Percentiles rank a stretch among this genome's conserved stretches.
These are phyloP conservation scores for Echiichthys vipera DNA, from an alignment of 2,797 vertebrate species.

Conservation along the genomic window DNA sequence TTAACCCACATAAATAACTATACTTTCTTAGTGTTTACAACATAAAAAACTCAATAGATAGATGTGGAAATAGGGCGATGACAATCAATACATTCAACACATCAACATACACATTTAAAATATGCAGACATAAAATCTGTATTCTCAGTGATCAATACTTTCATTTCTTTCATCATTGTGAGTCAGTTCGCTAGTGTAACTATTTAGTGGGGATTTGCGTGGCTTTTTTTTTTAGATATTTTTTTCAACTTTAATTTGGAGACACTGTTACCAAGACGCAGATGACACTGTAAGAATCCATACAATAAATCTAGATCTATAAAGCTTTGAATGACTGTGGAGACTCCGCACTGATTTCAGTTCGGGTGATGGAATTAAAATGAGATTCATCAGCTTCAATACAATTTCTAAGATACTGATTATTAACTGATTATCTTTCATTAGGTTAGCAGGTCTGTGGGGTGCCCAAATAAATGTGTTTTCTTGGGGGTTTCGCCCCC, in stretches of 20 bases:
- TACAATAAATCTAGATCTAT: background rate
- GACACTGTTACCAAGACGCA: constrained; percentile 3
- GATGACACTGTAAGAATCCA: constrained; percentile 2
- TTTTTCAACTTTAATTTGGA: background rate
- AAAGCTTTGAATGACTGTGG: background rate
- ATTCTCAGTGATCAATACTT: background rate
- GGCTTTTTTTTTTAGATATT: too few relatives aligned
- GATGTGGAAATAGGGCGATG: background rate
- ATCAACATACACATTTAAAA: background rate
- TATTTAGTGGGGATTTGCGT: too few relatives aligned
- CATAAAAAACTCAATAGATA: background rate
- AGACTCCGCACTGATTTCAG: constrained; percentile 45
- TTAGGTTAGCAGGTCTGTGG: constrained; percentile 47
- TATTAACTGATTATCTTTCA: constrained; percentile 70
- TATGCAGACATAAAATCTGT: background rate
- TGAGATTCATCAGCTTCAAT: constrained; percentile 42
- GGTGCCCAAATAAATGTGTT: constrained; percentile 59
- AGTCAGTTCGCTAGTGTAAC: too few relatives aligned
- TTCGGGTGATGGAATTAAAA: constrained; percentile 53
- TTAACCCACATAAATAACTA: background rate
- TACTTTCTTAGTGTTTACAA: background rate
- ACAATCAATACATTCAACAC: background rate
- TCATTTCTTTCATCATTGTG: background rate
- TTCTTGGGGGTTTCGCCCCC: constrained; percentile 29
- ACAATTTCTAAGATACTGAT: constrained; percentile 59